Conservation (phyloP, 2,888 invertebrate species). For the Rhynchonema sp. region DNA sequence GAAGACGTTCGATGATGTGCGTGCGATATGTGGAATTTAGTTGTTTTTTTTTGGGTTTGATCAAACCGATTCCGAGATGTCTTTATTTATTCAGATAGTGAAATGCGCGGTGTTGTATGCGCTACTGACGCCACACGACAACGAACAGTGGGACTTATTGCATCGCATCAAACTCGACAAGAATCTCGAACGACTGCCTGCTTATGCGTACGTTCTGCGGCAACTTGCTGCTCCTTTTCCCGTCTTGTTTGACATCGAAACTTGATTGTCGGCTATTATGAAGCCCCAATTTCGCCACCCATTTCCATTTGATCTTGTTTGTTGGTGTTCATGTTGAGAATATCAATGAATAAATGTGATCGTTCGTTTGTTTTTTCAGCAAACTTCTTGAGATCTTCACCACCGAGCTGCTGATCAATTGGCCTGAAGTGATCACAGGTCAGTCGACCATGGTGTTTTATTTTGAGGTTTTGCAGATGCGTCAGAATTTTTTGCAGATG, state of each 20-base stretch:
- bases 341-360: too few species aligned
- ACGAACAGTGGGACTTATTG: constrained; percentile 89
- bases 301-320: too few species aligned
- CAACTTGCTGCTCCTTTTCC: too few species aligned
- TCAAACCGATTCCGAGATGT: background rate
- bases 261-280: too few species aligned
- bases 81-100: constrained; percentile 40
- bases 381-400: constrained; percentile 74
- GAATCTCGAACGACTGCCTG: background rate
- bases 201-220: background rate
- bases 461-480: too few species aligned
- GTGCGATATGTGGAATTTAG: too few species aligned
- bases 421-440: constrained; percentile 65
- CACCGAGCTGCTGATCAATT: constrained; percentile 82
- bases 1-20: background rate
- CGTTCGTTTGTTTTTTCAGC: constrained; percentile 37
- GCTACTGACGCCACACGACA: constrained; percentile 78
- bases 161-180: constrained; percentile 49
- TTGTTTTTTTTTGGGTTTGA: too few species aligned
- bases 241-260: too few species aligned
- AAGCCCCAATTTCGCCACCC: too few species aligned
- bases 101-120: constrained; percentile 77
- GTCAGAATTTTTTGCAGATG: too few species aligned
- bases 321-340: too few species aligned
- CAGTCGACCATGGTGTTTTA: too few species aligned